Evolutionary conservation across 2,113 vertebrate genomes (phyloP), one percentile per base, ranked within the genome.

Genomic region (Prietella phreatophila): DNA sequence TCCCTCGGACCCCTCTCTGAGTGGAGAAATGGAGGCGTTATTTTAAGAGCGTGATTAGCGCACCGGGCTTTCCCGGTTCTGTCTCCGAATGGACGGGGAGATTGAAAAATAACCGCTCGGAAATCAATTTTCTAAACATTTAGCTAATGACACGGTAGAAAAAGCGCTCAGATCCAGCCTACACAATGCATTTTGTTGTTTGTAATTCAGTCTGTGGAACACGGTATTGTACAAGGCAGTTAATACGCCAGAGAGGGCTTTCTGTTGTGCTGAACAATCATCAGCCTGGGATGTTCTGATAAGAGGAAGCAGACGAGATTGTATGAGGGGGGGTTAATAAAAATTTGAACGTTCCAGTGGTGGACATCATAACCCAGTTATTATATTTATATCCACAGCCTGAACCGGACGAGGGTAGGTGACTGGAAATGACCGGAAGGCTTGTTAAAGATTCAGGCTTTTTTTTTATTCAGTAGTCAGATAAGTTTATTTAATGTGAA

Each of bases 1-100:
- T 76, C 73, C 73, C 85, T 33, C 33, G 25, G 17, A 78, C 56
- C 36, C 60, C 56, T 50, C 47, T 86, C 73, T 50, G 56, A 61
- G 61, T 63, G 79, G 30, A n/a, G 55, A 88, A 85, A 87, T 19
- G 9, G 14, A 83, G 50, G n/a, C 17, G 15, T 83, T 78, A 82
- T n/a, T 90, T 85, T 82, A 82, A 58, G 63, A 60, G 65, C 36
- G 56, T 84, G 85, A 87, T 87, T 84, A 87, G 36, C 56, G n/a
- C 30, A 75, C 1, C 11, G 33, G 69, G 55, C 30, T 30, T 30
- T 8, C 5, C 50, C 27, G 82, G n/a, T n/a, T n/a, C 42, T n/a
- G 7, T 15, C 5, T 47, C 61, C 1, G 82, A 83, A 50, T 9
- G 27, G 30, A 83, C 20, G 27, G 17, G 19, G 27, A 53, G 19